phyloP scores from a whole-genome alignment of 2,113 vertebrate species.

The Dasyornis broadbenti region DNA sequence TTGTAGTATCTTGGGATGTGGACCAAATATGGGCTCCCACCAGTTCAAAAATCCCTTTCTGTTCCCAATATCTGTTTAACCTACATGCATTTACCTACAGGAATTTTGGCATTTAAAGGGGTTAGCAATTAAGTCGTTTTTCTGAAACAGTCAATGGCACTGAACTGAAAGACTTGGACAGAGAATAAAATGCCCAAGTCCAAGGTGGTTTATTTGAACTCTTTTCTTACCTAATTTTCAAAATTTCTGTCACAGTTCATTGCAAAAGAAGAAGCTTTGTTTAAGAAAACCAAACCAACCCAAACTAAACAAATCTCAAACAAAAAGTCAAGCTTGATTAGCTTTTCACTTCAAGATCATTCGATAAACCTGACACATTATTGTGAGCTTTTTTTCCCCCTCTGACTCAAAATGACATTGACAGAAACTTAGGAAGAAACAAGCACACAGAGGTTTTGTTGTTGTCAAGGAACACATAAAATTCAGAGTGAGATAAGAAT shows the following conservation, averaged over 20 bases:
- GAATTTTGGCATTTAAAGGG: neutral
- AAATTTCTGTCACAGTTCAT: neutral
- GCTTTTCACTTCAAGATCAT: neutral
- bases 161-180: neutral
- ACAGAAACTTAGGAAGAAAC: neutral
- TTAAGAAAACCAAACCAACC: neutral
- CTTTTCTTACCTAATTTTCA: neutral
- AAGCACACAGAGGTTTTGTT: neutral
- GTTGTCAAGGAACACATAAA: neutral
- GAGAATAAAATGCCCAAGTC: neutral
- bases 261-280: neutral
- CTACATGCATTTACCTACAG: neutral
- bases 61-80: neutral
- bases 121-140: neutral
- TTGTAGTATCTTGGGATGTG: neutral
- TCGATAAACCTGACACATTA: neutral
- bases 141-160: neutral
- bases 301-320: neutral
- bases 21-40: neutral
- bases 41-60: neutral
- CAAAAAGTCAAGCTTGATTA: neutral
- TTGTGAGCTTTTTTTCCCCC: fast-evolving
- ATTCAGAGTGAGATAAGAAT: neutral
- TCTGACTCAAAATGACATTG: neutral
- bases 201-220: neutral